Conservation (phyloP, 2,888 invertebrate genomes). For the Dasypogon diadema region DNA sequence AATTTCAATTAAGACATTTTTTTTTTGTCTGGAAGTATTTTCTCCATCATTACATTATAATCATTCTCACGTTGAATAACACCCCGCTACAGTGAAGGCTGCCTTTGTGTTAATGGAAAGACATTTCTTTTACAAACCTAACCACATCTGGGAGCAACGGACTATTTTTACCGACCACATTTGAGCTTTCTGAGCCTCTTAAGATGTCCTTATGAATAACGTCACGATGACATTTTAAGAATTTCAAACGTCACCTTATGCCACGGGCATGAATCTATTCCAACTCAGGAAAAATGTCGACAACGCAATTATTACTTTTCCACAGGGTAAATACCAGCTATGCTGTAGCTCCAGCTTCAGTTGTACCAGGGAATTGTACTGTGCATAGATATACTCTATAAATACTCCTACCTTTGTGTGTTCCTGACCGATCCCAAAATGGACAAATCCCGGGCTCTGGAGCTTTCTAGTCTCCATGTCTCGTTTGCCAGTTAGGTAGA, state of each 20-base stretch:
- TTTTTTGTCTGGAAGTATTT: neutral
- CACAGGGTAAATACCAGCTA: constrained; percentile 29
- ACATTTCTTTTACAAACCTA: neutral
- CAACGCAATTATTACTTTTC: constrained; percentile 41
- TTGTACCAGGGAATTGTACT: neutral
- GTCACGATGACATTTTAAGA: constrained; percentile 28
- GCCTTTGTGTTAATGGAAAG: constrained; percentile 7
- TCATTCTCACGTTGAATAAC: constrained; percentile 21
- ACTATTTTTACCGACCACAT: constrained; percentile 16
- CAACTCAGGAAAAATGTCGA: constrained; percentile 28
- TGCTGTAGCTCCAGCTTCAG: neutral
- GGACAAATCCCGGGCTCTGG: constrained; percentile 26
- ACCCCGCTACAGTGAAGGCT: neutral
- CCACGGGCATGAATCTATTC: neutral
- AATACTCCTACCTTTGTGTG: neutral
- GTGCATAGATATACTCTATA: neutral
- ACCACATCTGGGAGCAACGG: constrained; percentile 4
- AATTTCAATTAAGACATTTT: constrained; percentile 37
- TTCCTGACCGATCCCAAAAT: constrained; percentile 33
- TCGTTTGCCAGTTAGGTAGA: neutral
- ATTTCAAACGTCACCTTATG: constrained; percentile 29
- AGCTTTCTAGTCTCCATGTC: constrained; percentile 12
- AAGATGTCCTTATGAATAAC: constrained; percentile 21
- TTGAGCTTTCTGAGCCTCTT: constrained; percentile 5
- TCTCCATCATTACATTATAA: neutral